A percentile compares a stretch with the other conserved stretches of the same genome.
Conservation (phyloP, 2,888 invertebrate genomes). For the Megaustenia siamemsis region DNA sequence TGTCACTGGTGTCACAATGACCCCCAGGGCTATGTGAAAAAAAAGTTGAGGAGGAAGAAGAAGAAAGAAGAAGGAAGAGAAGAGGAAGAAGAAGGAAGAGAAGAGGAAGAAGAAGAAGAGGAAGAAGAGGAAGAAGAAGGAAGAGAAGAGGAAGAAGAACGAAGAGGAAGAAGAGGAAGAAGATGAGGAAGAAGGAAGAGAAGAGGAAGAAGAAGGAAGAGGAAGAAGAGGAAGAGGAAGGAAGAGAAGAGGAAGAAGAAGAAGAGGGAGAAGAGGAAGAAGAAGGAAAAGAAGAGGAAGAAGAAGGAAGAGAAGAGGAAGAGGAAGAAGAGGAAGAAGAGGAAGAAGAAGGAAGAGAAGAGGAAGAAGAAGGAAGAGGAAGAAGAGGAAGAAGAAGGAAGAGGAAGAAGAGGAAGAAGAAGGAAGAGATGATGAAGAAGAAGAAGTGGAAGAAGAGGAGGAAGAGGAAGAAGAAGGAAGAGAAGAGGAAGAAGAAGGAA, state of each 20-base stretch:
- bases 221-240: no score
- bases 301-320: no score
- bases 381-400: neutral
- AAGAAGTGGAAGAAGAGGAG: neutral
- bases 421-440: no score
- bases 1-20: no score
- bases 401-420: no score
- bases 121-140: slow-evolving; percentile 5
- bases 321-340: neutral
- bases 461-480: no score
- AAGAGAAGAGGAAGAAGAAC: no score
- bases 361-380: neutral
- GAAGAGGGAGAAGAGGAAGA: neutral
- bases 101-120: slow-evolving; percentile 15
- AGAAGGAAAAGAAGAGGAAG: neutral
- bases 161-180: no score
- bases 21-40: neutral
- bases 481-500: no score
- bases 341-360: neutral
- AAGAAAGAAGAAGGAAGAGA: no score
- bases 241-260: neutral
- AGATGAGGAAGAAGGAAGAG: no score
- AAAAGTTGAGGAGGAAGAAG: neutral
- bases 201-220: neutral
- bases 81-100: neutral